Percentiles rank a stretch among this genome's conserved stretches.
Evolutionary conservation across 2,113 vertebrate species (phyloP).

Genomic region (Cynoglossus semilaevis): DNA sequence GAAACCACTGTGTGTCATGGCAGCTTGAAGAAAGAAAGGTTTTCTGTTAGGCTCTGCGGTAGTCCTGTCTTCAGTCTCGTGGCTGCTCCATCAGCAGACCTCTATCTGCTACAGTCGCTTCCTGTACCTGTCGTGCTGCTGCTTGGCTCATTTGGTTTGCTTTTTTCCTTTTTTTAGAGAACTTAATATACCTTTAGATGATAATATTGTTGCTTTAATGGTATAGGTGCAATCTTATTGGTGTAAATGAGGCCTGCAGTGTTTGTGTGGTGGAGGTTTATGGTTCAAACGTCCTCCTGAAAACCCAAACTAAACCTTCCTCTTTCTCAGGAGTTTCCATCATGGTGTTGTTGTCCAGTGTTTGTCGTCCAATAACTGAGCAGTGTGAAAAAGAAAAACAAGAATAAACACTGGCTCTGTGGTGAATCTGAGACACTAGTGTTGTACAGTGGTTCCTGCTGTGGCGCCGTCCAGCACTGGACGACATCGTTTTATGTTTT

Average conservation of each 20-base stretch:
- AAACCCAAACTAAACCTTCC: slow-evolving; percentile 43
- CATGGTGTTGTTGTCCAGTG: slow-evolving; percentile 38
- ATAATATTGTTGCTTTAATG: background rate
- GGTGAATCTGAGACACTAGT: slow-evolving; percentile 27
- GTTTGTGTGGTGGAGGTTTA: slow-evolving; percentile 19
- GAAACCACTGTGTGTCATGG: background rate
- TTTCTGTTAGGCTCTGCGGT: background rate
- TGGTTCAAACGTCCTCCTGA: slow-evolving; percentile 13
- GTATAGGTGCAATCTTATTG: slow-evolving; percentile 28
- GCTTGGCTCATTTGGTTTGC: slow-evolving; percentile 10
- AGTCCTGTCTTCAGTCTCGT: background rate
- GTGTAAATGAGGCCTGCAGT: background rate
- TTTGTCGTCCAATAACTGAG: slow-evolving; percentile 35
- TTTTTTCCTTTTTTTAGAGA: no score
- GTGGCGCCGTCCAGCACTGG: background rate
- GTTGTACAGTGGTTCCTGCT: slow-evolving; percentile 4
- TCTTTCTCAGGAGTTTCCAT: slow-evolving; percentile 65
- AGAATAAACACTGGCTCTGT: slow-evolving; percentile 18
- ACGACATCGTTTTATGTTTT: no score
- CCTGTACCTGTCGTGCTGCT: slow-evolving; percentile 3
- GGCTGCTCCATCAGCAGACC: no score
- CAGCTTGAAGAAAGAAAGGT: background rate
- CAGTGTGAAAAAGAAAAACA: slow-evolving; percentile 12
- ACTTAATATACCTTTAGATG: no score
- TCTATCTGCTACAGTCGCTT: slow-evolving; percentile 1